A percentile compares a stretch with the other conserved stretches of the same genome.
Conservation (phyloP, 1,140 invertebrate species). For the Cataglyphis hispanica region DNA sequence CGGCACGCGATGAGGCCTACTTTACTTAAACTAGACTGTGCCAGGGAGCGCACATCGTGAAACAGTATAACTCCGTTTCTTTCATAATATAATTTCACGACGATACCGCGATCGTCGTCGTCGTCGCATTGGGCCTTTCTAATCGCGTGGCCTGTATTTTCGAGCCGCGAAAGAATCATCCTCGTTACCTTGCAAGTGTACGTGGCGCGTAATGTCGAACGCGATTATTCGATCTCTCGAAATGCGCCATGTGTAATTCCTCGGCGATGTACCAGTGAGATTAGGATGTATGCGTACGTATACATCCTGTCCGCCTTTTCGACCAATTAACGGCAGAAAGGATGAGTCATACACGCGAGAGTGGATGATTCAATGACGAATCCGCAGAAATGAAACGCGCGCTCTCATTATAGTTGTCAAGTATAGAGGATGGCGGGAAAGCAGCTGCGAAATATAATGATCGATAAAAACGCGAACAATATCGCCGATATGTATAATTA, state of each 20-base stretch:
- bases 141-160: constrained; percentile 78
- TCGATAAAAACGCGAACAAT: too few species aligned
- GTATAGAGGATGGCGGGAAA: neutral
- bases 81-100: constrained; percentile 59
- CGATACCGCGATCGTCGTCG: neutral
- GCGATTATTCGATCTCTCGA: constrained; percentile 47
- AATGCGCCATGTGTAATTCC: neutral
- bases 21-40: constrained; percentile 78
- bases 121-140: constrained; percentile 74
- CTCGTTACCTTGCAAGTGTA: constrained; percentile 71
- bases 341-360: constrained; percentile 20
- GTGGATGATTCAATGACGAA: constrained; percentile 16
- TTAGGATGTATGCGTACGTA: neutral
- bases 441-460: neutral
- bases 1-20: constrained; percentile 75
- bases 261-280: neutral
- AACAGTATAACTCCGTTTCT: constrained; percentile 63
- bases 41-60: constrained; percentile 61
- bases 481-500: too few species aligned
- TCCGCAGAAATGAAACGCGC: neutral
- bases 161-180: constrained; percentile 68
- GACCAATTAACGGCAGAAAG: constrained; percentile 24
- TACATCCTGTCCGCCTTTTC: constrained; percentile 16
- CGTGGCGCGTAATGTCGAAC: constrained; percentile 34
- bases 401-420: neutral